Conservation (phyloP, 2,888 invertebrate genomes). For the Steinernema scapterisci region DNA sequence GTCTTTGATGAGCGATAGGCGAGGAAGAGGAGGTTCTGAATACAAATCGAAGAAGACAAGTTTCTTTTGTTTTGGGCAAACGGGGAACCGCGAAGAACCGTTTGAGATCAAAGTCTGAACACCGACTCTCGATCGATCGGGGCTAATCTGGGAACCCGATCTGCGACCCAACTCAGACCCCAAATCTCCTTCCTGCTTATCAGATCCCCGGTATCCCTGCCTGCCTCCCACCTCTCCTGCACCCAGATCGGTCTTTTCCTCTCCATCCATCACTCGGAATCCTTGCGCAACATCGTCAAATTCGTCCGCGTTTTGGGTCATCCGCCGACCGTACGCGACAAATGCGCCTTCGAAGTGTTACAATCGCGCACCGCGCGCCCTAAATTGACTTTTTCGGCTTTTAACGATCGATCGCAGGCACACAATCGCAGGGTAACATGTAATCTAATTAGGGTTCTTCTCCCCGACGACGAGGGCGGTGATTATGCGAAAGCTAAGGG, state of each 20-base stretch:
- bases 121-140: neutral
- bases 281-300: constrained; percentile 15
- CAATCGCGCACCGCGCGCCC: constrained; percentile 19
- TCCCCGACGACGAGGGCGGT: no score
- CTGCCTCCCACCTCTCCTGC: neutral
- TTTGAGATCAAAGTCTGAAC: neutral
- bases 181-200: constrained; percentile 13
- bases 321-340: constrained; percentile 16
- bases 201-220: neutral
- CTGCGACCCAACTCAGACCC: neutral
- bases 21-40: no score
- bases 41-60: neutral
- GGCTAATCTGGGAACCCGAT: neutral
- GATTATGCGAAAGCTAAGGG: no score
- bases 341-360: constrained; percentile 17
- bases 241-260: constrained; percentile 4
- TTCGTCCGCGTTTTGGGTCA: constrained; percentile 8
- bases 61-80: neutral
- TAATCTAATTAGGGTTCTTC: constrained; percentile 8
- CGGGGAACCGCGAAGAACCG: neutral
- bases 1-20: neutral
- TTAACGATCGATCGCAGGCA: constrained; percentile 22
- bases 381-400: constrained; percentile 25
- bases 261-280: constrained; percentile 3
- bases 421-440: neutral